Base-by-base conservation (phyloP, 2,888 invertebrate species). In the Xestia rhomboidea region DNA sequence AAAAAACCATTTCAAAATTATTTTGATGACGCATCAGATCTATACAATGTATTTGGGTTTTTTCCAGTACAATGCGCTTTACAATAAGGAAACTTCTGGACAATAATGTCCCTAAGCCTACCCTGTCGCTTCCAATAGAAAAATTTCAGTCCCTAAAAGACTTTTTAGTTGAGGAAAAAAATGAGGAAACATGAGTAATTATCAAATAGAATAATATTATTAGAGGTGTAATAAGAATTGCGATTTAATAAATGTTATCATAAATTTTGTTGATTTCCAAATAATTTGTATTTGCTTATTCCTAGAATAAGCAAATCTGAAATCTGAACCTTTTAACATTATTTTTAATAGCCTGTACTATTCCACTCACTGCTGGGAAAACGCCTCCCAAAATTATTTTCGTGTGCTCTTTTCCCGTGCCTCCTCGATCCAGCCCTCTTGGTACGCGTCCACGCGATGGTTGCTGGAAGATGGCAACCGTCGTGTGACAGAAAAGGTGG, bases 21-120 rank as follows among this genome's bases (percentile, higher is more conserved):
- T 62, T 67, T 79, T 46, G 51, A 30, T 3, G 34, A 63, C 24
- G 24, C 41, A 77, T 68, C 41, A 77, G 18, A 41, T 46, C 18
- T 44, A 68, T n/a, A 5, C 27, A 83, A 64, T 63, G 30, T 34
- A 21, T 68, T 79, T 27, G 46, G 84, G 24, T 44, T 60, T 64
- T 57, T 79, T 64, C 41, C 79, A 79, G 13, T 30, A 83, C 68
- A 78, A 64, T 68, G 69, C 68, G 57, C 79, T 78, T 83, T 51
- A 46, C n/a, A 51, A 83, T 49, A 64, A 78, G 84, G 64, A 79
- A 68, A 64, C 18, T 83, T n/a, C 11, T 15, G 30, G 41, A 64
- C n/a, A 64, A 41, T 57, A 77, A 41, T 68, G 63, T 64, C 49
- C 34, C 27, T 83, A 83, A 79, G 79, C 57, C 68, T 64, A 83